Evolutionary conservation across 2,113 vertebrate genomes (phyloP).

Genomic region (Gymnocephalus cernua): DNA sequence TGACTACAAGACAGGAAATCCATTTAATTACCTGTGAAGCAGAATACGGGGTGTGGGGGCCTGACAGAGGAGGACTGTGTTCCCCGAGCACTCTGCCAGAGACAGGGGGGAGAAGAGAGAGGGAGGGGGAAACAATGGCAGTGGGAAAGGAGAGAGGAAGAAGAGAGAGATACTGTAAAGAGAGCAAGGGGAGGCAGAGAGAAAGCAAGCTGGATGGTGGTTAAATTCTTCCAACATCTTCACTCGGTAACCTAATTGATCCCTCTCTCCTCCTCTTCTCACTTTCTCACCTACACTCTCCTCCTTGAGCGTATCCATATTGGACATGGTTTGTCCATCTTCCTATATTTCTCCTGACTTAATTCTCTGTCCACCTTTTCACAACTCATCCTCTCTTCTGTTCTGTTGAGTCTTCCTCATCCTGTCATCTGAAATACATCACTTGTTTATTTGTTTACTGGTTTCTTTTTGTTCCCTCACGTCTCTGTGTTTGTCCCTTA

Average conservation of each 20-base stretch:
- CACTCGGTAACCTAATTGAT: slow-evolving; percentile 43
- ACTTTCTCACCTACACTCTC: slow-evolving; percentile 6
- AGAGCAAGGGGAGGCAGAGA: slow-evolving; percentile 26
- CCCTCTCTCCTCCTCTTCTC: slow-evolving; percentile 18
- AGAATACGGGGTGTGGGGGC: slow-evolving; percentile 91
- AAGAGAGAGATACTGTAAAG: slow-evolving; percentile 47
- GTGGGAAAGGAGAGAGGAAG: slow-evolving; percentile 46
- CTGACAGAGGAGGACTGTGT: slow-evolving; percentile 93
- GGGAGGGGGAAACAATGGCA: slow-evolving; percentile 20
- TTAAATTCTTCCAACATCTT: slow-evolving; percentile 31
- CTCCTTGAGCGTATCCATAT: not conserved
- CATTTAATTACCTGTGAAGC: slow-evolving; percentile 99
- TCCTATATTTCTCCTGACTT: slow-evolving; percentile 7
- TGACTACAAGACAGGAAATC: slow-evolving; percentile 99
- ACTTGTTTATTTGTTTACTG: slow-evolving; percentile 15
- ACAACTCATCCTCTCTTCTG: slow-evolving; percentile 12
- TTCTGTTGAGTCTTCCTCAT: slow-evolving; percentile 22
- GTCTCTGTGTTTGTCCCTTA: slow-evolving; percentile 16
- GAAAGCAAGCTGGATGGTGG: slow-evolving; percentile 22
- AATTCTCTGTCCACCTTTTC: slow-evolving; percentile 20
- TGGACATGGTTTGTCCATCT: slow-evolving; percentile 31
- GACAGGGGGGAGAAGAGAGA: slow-evolving; percentile 27
- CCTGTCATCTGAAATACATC: slow-evolving; percentile 4
- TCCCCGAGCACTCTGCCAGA: slow-evolving; percentile 89
- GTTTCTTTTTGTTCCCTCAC: slow-evolving; percentile 15